Percentiles rank a stretch among this genome's conserved stretches.
phyloP scores from a whole-genome alignment of 2,888 invertebrate species.

The Pseudococcus viburni region DNA sequence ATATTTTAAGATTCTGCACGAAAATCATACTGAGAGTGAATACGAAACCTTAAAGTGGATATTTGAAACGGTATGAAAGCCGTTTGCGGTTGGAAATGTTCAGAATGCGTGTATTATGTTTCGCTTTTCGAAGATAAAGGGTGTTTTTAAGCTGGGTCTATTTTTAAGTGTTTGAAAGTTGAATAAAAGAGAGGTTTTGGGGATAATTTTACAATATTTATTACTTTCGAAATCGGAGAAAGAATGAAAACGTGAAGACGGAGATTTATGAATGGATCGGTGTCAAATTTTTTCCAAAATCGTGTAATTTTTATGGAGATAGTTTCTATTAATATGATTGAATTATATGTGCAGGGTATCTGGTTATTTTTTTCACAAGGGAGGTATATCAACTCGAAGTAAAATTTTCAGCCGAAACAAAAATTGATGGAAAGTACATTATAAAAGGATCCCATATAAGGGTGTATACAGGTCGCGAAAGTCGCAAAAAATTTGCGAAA shows the following conservation, averaged over 20 bases:
- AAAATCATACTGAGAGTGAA: slow-evolving; percentile 8
- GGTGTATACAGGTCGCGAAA: too few species aligned
- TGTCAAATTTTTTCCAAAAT: neutral
- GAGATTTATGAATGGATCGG: too few species aligned
- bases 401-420: too few species aligned
- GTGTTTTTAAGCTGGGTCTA: neutral
- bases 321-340: neutral
- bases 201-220: neutral
- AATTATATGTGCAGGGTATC: neutral
- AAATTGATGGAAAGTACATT: too few species aligned
- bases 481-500: too few species aligned
- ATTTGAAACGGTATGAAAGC: neutral
- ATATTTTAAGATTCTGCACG: slow-evolving; percentile 13
- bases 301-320: neutral
- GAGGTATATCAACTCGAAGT: too few species aligned
- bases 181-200: neutral
- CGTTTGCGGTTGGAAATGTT: neutral
- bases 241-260: too few species aligned
- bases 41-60: slow-evolving; percentile 6
- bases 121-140: neutral
- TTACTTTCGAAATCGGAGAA: neutral
- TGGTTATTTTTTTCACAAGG: too few species aligned
- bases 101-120: neutral
- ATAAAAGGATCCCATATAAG: too few species aligned
- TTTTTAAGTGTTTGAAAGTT: neutral